These are phyloP conservation scores for Himalopsyche kuldschensis DNA, from an alignment of 2,888 invertebrate species.

Conservation along the genomic window DNA sequence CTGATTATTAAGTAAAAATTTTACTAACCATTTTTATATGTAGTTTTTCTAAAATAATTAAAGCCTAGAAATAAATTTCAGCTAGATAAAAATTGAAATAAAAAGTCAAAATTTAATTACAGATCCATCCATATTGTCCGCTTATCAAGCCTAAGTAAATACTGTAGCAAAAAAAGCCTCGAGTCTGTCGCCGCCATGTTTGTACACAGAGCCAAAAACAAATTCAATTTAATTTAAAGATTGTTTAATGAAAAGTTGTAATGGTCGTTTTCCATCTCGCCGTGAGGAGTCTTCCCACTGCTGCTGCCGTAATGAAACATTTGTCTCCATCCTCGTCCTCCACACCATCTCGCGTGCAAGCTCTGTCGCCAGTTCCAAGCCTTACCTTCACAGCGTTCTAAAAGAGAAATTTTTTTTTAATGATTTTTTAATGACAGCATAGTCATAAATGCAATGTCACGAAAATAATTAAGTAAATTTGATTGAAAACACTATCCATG, in stretches of 20 bases:
- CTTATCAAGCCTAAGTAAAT: background rate
- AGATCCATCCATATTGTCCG: background rate
- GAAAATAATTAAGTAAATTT: too few species aligned
- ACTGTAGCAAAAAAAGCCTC: background rate
- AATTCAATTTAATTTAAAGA: constrained; percentile 35
- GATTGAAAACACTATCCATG: too few species aligned
- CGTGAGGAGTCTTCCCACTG: constrained; percentile 12
- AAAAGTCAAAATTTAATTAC: background rate
- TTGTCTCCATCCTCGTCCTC: constrained; percentile 31
- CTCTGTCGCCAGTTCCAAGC: constrained; percentile 47
- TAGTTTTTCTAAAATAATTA: too few species aligned
- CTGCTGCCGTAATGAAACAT: constrained; percentile 30
- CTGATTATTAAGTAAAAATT: too few species aligned
- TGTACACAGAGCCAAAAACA: constrained; percentile 24
- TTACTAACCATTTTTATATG: too few species aligned
- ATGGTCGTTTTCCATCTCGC: constrained; percentile 37
- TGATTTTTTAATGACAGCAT: too few species aligned
- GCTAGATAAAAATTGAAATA: too few species aligned
- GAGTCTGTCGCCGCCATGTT: background rate
- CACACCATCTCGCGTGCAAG: constrained; percentile 37
- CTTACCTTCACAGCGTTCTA: background rate
- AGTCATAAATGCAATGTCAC: too few species aligned
- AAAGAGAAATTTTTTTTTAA: background rate
- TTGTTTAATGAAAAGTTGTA: constrained; percentile 35
- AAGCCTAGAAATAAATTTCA: too few species aligned